Conservation (phyloP, 1,140 invertebrate genomes). For the Antheraea pernyi region DNA sequence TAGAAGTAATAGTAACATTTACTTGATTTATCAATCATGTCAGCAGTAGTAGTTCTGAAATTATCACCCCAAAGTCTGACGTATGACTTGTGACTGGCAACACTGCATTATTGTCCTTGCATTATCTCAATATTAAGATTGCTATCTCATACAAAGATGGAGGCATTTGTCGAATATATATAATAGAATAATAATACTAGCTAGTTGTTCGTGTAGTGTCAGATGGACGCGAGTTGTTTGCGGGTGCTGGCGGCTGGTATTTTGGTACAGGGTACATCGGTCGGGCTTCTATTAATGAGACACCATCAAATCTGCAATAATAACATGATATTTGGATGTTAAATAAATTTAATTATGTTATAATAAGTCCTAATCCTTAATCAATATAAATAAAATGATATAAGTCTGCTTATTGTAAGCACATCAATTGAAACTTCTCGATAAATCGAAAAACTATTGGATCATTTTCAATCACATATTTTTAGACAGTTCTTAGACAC, state of each 20-base stretch:
- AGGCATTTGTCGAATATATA: not conserved
- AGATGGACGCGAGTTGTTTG: conserved; percentile 19
- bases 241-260: conserved; percentile 45
- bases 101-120: no score
- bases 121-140: not conserved
- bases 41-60: not conserved
- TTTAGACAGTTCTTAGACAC: no score
- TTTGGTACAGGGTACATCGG: conserved; percentile 56
- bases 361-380: no score
- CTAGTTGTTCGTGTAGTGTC: conserved; percentile 31
- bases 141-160: not conserved
- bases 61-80: not conserved
- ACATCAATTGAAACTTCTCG: no score
- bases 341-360: no score
- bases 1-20: not conserved
- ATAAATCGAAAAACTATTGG: no score
- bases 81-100: not conserved
- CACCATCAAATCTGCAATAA: conserved; percentile 49
- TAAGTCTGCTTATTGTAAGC: no score
- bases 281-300: conserved; percentile 53
- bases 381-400: no score
- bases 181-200: conserved; percentile 25
- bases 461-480: no score
- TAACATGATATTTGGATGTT: not conserved
- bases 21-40: not conserved